Evolutionary conservation across 2,113 vertebrate species (phyloP).

Genomic region (Sigmodon hispidus): DNA sequence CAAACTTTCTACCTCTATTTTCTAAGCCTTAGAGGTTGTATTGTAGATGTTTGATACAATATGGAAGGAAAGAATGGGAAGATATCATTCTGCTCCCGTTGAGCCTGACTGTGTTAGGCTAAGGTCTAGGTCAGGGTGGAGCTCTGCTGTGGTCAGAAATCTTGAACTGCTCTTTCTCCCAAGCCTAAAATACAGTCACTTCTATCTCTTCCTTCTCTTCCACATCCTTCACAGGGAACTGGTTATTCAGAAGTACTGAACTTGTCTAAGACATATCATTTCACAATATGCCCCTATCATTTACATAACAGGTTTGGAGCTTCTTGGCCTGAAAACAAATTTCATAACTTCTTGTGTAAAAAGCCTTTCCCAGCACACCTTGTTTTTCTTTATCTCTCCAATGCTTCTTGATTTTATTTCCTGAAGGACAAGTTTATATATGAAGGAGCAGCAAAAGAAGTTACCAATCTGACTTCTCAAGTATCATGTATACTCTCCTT

Average conservation of each 20-base stretch:
- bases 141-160: accelerated
- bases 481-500: not conserved
- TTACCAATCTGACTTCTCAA: not conserved
- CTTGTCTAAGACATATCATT: not conserved
- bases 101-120: not conserved
- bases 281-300: not conserved
- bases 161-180: accelerated
- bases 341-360: conserved; percentile 47
- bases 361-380: not conserved
- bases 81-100: not conserved
- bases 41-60: not conserved
- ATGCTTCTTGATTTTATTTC: conserved; percentile 14
- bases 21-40: not conserved
- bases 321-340: not conserved
- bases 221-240: not conserved
- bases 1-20: not conserved
- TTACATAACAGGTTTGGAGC: conserved; percentile 34
- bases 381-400: not conserved
- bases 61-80: not conserved
- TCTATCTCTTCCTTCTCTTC: not conserved
- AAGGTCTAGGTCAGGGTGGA: not conserved
- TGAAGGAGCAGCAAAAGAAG: not conserved
- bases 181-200: not conserved
- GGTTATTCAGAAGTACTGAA: not conserved
- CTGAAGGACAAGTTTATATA: conserved; percentile 13